Conservation (phyloP, 2,797 vertebrate species). For the Thripadectes ignobilis region DNA sequence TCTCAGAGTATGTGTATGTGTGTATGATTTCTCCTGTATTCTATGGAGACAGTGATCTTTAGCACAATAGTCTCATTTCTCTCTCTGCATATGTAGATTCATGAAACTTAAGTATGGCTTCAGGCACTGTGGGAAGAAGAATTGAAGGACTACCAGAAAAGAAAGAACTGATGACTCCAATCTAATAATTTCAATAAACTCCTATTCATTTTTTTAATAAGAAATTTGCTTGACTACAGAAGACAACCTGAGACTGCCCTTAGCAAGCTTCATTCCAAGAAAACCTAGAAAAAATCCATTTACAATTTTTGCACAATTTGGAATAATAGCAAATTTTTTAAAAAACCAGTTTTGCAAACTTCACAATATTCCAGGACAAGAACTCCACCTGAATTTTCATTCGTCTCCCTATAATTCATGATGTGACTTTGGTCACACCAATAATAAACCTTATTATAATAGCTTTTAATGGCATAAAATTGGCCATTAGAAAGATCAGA, state of each 20-base stretch:
- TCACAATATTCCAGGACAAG: neutral
- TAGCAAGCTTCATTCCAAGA: neutral
- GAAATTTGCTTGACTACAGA: conserved; percentile 12
- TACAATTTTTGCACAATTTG: neutral
- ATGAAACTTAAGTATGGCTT: neutral
- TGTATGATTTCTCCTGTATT: neutral
- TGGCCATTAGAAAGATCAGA: neutral
- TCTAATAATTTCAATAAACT: conserved; percentile 22
- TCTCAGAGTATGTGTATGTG: neutral
- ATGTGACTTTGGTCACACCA: neutral
- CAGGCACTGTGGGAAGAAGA: neutral
- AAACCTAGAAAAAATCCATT: neutral
- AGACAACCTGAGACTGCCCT: neutral
- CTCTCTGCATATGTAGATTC: neutral
- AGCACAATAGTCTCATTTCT: conserved; percentile 8
- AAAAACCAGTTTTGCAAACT: neutral
- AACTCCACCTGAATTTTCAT: neutral
- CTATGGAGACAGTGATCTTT: neutral
- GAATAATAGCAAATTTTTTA: neutral
- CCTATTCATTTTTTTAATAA: conserved; percentile 18
- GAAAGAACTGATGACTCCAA: neutral
- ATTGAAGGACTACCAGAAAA: neutral
- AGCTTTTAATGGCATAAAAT: neutral
- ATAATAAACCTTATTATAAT: neutral
- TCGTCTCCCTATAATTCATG: neutral